Conservation (phyloP, 2,113 vertebrate genomes). For the Copsychus sechellarum region DNA sequence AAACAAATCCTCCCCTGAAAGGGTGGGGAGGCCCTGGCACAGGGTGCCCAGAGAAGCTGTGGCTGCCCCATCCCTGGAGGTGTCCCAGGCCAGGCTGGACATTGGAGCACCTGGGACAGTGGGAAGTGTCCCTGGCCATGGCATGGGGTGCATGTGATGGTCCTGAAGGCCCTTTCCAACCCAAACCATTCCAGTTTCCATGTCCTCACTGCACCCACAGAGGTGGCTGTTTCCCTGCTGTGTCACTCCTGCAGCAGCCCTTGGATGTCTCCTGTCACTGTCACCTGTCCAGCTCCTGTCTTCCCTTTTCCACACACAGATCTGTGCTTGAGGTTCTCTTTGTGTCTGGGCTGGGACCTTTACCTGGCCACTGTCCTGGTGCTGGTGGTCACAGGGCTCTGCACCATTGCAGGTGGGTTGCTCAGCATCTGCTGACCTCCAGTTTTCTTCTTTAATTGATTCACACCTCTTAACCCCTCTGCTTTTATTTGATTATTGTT, state of each 20-base stretch:
- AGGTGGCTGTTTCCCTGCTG: fast-evolving
- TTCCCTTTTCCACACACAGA: slow-evolving; percentile 71
- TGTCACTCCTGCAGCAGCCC: not conserved
- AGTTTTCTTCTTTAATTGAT: not conserved
- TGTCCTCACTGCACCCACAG: fast-evolving
- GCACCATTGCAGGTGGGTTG: slow-evolving; percentile 84
- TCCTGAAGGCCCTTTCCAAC: not conserved
- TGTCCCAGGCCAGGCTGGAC: not conserved
- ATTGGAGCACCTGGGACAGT: fast-evolving
- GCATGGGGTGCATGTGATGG: too few species aligned
- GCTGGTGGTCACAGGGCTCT: slow-evolving; percentile 85
- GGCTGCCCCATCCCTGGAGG: not conserved
- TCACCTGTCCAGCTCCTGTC: not conserved
- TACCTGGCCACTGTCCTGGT: slow-evolving; percentile 86
- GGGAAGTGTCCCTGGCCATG: not conserved
- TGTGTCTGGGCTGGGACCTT: slow-evolving; percentile 90
- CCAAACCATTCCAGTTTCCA: not conserved
- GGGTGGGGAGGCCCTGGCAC: not conserved
- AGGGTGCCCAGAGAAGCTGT: not conserved
- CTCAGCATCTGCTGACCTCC: not conserved
- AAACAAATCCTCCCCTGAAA: not conserved
- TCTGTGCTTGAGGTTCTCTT: slow-evolving; percentile 88
- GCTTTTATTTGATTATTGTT: not conserved
- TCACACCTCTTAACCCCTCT: not conserved
- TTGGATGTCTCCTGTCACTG: not conserved